Conservation (phyloP, 2,797 vertebrate genomes). For the Pelochelys cantorii region DNA sequence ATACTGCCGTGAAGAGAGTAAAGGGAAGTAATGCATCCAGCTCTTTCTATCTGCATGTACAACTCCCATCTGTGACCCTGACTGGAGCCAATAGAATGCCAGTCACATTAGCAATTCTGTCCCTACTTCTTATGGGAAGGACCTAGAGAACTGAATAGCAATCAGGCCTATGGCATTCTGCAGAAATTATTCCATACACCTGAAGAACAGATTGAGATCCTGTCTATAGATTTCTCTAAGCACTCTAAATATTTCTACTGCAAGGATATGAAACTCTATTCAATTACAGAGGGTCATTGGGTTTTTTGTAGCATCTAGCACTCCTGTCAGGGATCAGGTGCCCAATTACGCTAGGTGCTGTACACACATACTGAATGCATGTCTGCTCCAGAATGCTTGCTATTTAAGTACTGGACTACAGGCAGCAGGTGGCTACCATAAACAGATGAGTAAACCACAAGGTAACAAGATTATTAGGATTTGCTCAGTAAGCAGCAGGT, state of each 20-base stretch:
- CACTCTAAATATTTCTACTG: not conserved
- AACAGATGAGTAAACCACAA: not conserved
- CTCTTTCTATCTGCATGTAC: not conserved
- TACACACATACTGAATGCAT: not conserved
- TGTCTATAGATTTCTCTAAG: not conserved
- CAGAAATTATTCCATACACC: not conserved
- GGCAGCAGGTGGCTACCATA: not conserved
- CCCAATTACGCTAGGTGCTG: not conserved
- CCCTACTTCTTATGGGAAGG: too few species aligned
- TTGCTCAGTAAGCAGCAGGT: not conserved
- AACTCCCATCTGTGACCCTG: not conserved
- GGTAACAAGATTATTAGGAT: not conserved
- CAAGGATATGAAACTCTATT: not conserved
- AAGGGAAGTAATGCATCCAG: not conserved
- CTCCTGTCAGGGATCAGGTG: not conserved
- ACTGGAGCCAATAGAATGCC: not conserved
- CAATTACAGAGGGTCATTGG: rapidly evolving
- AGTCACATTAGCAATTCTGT: not conserved
- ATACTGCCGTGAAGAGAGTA: not conserved
- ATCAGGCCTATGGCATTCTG: not conserved
- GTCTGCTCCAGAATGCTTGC: not conserved
- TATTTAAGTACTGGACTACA: not conserved
- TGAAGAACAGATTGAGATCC: not conserved
- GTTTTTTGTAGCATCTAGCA: not conserved
- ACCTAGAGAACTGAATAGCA: not conserved